phyloP scores from a whole-genome alignment of 2,888 invertebrate genomes.

The Molorchus minor region DNA sequence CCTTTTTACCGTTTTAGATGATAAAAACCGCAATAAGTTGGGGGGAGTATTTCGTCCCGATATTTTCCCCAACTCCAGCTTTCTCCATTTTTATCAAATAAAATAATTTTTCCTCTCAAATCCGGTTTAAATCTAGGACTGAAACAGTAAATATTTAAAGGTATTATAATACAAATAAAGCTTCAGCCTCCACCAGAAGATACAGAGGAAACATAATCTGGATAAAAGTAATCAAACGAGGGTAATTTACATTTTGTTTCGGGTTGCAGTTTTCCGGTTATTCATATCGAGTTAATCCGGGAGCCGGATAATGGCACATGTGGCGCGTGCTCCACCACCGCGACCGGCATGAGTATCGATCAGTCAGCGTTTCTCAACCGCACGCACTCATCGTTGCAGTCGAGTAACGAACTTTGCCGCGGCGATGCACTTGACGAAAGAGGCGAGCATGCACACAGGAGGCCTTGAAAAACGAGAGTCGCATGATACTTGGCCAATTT shows the following conservation, averaged over 20 bases:
- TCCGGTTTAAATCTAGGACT: neutral
- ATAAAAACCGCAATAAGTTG: too few species aligned
- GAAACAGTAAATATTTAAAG: slow-evolving; percentile 19
- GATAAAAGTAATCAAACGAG: slow-evolving; percentile 46
- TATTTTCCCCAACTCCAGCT: too few species aligned
- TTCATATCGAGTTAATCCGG: slow-evolving; percentile 49
- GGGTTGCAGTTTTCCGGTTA: slow-evolving; percentile 50
- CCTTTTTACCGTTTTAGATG: too few species aligned
- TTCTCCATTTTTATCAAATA: neutral
- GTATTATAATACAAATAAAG: slow-evolving; percentile 17
- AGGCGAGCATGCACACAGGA: slow-evolving; percentile 30
- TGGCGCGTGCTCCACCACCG: slow-evolving; percentile 47
- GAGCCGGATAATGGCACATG: slow-evolving; percentile 48
- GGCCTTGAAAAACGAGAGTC: slow-evolving; percentile 46
- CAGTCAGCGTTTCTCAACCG: slow-evolving; percentile 29
- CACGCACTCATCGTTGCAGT: slow-evolving; percentile 39
- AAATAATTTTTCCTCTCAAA: neutral
- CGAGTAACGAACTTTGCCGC: slow-evolving; percentile 33
- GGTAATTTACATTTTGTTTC: slow-evolving; percentile 50
- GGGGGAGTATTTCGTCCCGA: too few species aligned
- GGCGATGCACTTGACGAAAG: slow-evolving; percentile 29
- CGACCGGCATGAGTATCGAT: slow-evolving; percentile 43
- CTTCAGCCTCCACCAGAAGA: slow-evolving; percentile 22
- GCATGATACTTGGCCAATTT: slow-evolving; percentile 46
- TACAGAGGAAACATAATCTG: slow-evolving; percentile 42